Conservation (phyloP, 2,888 invertebrate species). For the Pemphredon lugubris region DNA sequence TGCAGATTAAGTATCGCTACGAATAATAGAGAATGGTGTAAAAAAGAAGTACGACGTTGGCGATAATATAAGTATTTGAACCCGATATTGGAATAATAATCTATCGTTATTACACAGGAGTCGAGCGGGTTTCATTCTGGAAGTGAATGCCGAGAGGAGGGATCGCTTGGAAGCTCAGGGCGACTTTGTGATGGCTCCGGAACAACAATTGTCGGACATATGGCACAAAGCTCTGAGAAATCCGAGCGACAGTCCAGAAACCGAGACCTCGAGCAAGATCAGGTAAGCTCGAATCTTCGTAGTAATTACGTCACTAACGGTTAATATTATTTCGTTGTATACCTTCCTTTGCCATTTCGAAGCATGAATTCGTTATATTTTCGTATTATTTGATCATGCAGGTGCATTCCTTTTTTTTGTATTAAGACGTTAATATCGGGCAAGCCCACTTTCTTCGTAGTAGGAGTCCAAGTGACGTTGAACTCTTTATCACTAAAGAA, state of each 20-base stretch:
- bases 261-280: constrained; percentile 64
- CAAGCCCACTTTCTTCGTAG: not conserved
- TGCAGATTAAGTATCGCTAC: too few species aligned
- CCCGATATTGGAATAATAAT: too few species aligned
- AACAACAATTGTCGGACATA: constrained; percentile 79
- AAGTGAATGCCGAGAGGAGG: constrained; percentile 79
- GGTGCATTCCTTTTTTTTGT: not conserved
- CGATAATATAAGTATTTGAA: too few species aligned
- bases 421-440: not conserved
- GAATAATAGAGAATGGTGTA: too few species aligned
- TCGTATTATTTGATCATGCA: not conserved
- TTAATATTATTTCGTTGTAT: constrained; percentile 2
- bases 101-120: constrained; percentile 63
- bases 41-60: too few species aligned
- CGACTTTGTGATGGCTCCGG: constrained; percentile 75
- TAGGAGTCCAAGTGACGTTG: constrained; percentile 27
- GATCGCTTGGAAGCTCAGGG: constrained; percentile 79
- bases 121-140: constrained; percentile 75
- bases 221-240: constrained; percentile 80
- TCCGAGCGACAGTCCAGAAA: constrained; percentile 65
- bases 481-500: constrained; percentile 12
- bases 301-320: not conserved
- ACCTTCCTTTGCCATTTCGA: not conserved
- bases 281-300: constrained; percentile 56
- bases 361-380: not conserved